These are phyloP conservation scores for Aleiodes sp. DNA, from an alignment of 1,140 invertebrate species.

Conservation along the genomic window DNA sequence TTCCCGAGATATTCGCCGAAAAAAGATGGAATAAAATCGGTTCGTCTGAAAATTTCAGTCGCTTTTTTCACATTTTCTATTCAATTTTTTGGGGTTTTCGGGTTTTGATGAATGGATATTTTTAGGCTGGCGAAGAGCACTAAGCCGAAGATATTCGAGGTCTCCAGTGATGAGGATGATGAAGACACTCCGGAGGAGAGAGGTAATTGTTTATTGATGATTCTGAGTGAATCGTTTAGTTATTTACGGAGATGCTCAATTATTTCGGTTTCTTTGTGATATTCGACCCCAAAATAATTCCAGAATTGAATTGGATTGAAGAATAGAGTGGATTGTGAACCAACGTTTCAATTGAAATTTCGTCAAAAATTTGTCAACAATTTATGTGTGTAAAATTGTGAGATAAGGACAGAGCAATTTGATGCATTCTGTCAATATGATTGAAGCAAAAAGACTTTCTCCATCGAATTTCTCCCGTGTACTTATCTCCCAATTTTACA, in stretches of 20 bases:
- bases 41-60: too few species aligned
- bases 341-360: too few species aligned
- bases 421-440: too few species aligned
- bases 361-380: too few species aligned
- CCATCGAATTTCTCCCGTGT: too few species aligned
- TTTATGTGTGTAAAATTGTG: too few species aligned
- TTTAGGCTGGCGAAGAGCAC: constrained; percentile 69
- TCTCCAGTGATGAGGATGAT: constrained; percentile 72
- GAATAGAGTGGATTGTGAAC: too few species aligned
- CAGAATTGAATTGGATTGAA: constrained; percentile 26
- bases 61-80: background rate
- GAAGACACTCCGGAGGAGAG: constrained; percentile 72
- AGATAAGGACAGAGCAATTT: too few species aligned
- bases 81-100: background rate
- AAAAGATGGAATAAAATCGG: too few species aligned
- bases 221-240: constrained; percentile 9
- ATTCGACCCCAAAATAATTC: constrained; percentile 14
- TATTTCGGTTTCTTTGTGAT: constrained; percentile 14
- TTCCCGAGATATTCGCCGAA: too few species aligned
- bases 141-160: constrained; percentile 69
- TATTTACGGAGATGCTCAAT: constrained; percentile 5
- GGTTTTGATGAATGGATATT: constrained; percentile 41
- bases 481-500: too few species aligned
- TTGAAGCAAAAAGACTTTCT: too few species aligned
- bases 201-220: constrained; percentile 60